Base-by-base conservation (phyloP, 2,888 invertebrate species). In the Eustalomyia histrio region DNA sequence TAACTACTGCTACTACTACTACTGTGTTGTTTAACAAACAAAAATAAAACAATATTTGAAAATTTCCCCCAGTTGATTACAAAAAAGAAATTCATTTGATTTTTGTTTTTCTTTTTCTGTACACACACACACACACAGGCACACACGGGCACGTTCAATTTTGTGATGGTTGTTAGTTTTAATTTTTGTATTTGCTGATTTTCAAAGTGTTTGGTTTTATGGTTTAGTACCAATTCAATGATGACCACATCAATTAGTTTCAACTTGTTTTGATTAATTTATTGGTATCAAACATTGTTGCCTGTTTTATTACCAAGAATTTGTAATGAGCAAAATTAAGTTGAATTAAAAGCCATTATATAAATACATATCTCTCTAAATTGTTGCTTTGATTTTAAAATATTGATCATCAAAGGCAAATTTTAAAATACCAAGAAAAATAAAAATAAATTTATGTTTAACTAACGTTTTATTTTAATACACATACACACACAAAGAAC, bases 181-280 rank as follows among this genome's bases (percentile, higher is more conserved):
- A 55, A 21, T 67, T 14, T 16, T 35, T 53, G 14, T 39, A 53
- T 35, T 14, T 57, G 10, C 35, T 55, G 8, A 18, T 55, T 12
- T 63, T 43, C n/a, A 47, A 47, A 47, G 43, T n/a, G 21, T 67
- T 73, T 35, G 52, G 18, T 74, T 69, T 73, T 64, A 55, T 73
- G 63, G 58, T 69, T 76, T 50, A 21, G 16, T 64, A 63, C 57
- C 74, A 60, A 74, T 74, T 39, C 71, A 69, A 69, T 78, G 69
- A 55, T 76, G 60, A 74, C 80, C 80, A 78, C 80, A 81, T 74
- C 73, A 74, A 81, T 81, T 81, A 81, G 65, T 74, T 78, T 69
- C 29, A 78, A 55, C 61, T 76, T 65, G 69, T 58, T 50, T 65
- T 57, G 39, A 78, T 72, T 47, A 72, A 47, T 71, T 71, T 71